Conservation (phyloP, 2,113 vertebrate species). For the Plecotus auritus region DNA sequence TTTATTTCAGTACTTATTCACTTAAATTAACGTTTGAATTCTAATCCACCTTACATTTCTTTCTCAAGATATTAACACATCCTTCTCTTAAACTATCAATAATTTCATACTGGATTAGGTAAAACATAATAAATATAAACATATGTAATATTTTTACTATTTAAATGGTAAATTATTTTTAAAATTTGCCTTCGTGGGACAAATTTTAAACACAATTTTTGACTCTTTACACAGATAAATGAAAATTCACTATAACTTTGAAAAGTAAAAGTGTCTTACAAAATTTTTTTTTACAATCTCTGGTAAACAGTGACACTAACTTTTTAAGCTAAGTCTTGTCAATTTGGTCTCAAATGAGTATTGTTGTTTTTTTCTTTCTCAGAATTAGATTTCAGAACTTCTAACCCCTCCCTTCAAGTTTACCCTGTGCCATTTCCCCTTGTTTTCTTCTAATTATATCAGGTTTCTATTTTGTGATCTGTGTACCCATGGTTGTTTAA, state of each 20-base stretch:
- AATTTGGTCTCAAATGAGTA: not conserved
- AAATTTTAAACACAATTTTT: not conserved
- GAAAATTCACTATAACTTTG: not conserved
- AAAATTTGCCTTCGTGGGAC: not conserved
- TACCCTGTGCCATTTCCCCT: slow-evolving; percentile 75
- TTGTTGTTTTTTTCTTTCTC: slow-evolving; percentile 5
- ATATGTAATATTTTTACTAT: not conserved
- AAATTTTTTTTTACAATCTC: not conserved
- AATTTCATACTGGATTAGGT: not conserved
- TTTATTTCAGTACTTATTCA: not conserved
- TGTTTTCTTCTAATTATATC: slow-evolving; percentile 78
- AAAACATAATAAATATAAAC: slow-evolving; percentile 2
- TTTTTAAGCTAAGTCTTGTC: not conserved
- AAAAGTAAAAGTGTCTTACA: not conserved
- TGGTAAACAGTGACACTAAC: not conserved
- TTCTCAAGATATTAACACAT: not conserved
- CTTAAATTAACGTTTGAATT: not conserved
- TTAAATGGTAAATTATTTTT: slow-evolving; percentile 1
- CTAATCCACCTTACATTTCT: not conserved
- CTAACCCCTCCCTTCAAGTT: slow-evolving; percentile 68
- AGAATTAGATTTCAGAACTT: slow-evolving; percentile 57
- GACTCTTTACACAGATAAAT: not conserved
- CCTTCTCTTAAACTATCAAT: not conserved
- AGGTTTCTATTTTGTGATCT: slow-evolving; percentile 80
- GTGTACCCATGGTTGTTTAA: slow-evolving; percentile 80